A percentile compares a stretch with the other conserved stretches of the same genome.
Evolutionary conservation across 2,797 vertebrate species (phyloP).

Genomic region (Sternarchorhynchus goeldii): DNA sequence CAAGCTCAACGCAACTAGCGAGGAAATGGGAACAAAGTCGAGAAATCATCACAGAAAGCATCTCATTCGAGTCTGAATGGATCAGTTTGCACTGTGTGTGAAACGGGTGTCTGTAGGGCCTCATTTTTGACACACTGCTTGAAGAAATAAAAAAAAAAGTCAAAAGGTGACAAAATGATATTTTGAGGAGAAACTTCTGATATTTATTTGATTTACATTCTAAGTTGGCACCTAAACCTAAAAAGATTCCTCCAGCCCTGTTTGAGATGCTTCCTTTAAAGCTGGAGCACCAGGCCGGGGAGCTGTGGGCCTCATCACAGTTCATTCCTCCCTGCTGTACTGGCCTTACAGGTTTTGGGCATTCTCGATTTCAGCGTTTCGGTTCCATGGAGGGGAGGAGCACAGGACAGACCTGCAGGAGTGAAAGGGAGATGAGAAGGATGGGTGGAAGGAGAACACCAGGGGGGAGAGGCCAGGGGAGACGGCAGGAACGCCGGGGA

Average conservation of each 20-base stretch:
- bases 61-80: too few species aligned
- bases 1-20: too few species aligned
- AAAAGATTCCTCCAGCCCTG: not conserved
- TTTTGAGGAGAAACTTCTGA: too few species aligned
- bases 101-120: too few species aligned
- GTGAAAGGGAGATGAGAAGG: not conserved
- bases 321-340: constrained; percentile 19
- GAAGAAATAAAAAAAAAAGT: too few species aligned
- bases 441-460: not conserved
- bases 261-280: not conserved
- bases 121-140: too few species aligned
- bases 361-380: constrained; percentile 14
- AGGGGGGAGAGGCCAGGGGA: not conserved
- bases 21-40: too few species aligned
- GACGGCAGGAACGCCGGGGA: constrained; percentile 8
- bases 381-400: constrained; percentile 21
- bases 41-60: too few species aligned
- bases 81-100: too few species aligned
- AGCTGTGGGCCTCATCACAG: constrained; percentile 1
- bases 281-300: not conserved
- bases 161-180: too few species aligned
- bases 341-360: constrained; percentile 42
- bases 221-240: too few species aligned
- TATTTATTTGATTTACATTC: too few species aligned
- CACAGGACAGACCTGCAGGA: constrained; percentile 14